phyloP scores from a whole-genome alignment of 2,888 invertebrate genomes.

The Campoletis raptor region DNA sequence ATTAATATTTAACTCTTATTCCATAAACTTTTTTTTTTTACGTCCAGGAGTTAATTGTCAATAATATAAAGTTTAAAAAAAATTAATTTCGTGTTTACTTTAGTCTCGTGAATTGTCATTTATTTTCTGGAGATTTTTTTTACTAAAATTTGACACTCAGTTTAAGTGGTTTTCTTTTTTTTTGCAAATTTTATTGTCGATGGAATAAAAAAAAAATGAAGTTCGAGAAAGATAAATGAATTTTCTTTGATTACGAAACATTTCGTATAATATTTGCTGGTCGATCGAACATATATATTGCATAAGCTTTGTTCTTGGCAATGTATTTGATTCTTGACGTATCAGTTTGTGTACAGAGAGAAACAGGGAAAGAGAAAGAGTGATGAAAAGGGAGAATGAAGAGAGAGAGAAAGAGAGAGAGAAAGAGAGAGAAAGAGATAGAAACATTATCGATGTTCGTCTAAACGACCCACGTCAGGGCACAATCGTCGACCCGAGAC shows the following conservation, averaged over 20 bases:
- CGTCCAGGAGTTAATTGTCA: too few species aligned
- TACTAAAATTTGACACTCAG: background rate
- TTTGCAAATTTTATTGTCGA: background rate
- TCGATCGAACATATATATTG: slow-evolving; percentile 10
- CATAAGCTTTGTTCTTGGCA: slow-evolving; percentile 37
- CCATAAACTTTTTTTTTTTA: too few species aligned
- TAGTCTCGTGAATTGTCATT: background rate
- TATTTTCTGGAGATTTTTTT: background rate
- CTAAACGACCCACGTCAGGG: slow-evolving; percentile 45
- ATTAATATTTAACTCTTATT: background rate
- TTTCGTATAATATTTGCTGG: slow-evolving; percentile 41
- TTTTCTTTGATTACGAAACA: background rate
- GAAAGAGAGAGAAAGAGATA: slow-evolving; percentile 32
- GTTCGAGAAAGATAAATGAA: background rate
- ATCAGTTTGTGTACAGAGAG: slow-evolving; percentile 33
- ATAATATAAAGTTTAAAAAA: too few species aligned
- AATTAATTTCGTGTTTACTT: background rate
- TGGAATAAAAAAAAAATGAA: background rate
- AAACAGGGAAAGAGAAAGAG: slow-evolving; percentile 22
- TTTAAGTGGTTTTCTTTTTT: background rate
- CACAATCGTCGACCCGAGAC: slow-evolving; percentile 49
- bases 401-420: slow-evolving; percentile 41
- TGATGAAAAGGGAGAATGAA: slow-evolving; percentile 25
- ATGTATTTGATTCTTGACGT: slow-evolving; percentile 52
- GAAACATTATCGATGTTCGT: slow-evolving; percentile 64